phyloP scores from a whole-genome alignment of 1,140 invertebrate genomes.

The Nasonia vitripennis region DNA sequence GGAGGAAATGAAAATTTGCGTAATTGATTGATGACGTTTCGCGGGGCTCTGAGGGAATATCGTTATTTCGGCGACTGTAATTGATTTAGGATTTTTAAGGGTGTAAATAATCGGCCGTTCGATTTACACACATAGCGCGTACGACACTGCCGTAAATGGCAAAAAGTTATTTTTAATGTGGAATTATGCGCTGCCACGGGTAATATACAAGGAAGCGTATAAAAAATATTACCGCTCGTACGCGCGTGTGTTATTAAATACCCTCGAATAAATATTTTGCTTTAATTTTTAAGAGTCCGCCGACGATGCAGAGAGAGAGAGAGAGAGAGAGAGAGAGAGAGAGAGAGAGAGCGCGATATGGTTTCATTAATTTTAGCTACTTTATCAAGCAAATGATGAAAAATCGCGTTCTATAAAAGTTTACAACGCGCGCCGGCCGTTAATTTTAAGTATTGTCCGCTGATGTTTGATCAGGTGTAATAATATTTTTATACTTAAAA shows the following conservation, averaged over 20 bases:
- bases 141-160: not conserved
- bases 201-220: not conserved
- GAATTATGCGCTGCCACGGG: too few relatives aligned
- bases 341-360: not conserved
- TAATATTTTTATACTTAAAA: not conserved
- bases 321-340: too few relatives aligned
- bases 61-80: not conserved
- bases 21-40: slow-evolving; percentile 50
- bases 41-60: not conserved
- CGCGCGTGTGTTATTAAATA: not conserved
- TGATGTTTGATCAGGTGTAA: not conserved
- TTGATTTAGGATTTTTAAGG: slow-evolving; percentile 29
- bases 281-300: not conserved
- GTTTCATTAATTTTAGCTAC: slow-evolving; percentile 1
- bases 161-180: not conserved
- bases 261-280: not conserved
- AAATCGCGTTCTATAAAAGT: not conserved
- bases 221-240: not conserved
- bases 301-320: not conserved
- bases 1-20: slow-evolving; percentile 52
- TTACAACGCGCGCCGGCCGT: not conserved
- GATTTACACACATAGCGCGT: not conserved
- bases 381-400: not conserved
- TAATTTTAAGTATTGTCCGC: not conserved
- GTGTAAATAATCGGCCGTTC: not conserved